A percentile compares a stretch with the other conserved stretches of the same genome.
These are phyloP conservation scores for Mastomys coucha DNA, from an alignment of 2,113 vertebrate genomes.

Conservation along the genomic window DNA sequence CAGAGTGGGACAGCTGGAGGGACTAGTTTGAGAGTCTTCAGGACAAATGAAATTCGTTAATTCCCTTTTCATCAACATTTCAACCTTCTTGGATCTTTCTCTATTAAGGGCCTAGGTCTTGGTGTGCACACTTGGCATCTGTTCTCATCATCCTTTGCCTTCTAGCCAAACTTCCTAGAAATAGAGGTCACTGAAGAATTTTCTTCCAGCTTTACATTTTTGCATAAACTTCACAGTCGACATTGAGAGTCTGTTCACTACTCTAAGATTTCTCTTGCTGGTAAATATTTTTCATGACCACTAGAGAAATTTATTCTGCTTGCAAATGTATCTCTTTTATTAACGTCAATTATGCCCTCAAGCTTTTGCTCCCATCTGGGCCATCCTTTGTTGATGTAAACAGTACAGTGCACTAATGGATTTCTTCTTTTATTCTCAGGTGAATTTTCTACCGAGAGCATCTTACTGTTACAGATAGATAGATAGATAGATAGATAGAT, in stretches of 20 bases:
- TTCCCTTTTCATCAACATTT: background rate
- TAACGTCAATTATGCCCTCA: background rate
- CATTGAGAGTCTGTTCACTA: too few species aligned
- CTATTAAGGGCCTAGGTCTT: background rate
- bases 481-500: background rate
- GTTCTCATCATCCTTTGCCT: background rate
- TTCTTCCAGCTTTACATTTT: background rate
- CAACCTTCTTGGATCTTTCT: background rate
- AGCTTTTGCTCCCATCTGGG: background rate
- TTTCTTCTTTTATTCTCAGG: background rate
- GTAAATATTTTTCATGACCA: background rate
- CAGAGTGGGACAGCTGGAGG: background rate
- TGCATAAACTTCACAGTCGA: background rate
- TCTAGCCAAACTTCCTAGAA: background rate
- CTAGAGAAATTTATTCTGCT: background rate
- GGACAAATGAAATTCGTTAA: background rate
- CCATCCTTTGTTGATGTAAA: too few species aligned
- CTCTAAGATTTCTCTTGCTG: background rate
- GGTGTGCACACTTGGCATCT: background rate
- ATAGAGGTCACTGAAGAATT: background rate
- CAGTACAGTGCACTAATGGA: background rate
- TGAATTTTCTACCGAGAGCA: background rate
- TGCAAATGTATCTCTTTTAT: background rate
- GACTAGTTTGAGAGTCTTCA: background rate
- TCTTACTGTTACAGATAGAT: background rate